Base-by-base conservation (phyloP, 2,113 vertebrate genomes). In the Bufo bufo region DNA sequence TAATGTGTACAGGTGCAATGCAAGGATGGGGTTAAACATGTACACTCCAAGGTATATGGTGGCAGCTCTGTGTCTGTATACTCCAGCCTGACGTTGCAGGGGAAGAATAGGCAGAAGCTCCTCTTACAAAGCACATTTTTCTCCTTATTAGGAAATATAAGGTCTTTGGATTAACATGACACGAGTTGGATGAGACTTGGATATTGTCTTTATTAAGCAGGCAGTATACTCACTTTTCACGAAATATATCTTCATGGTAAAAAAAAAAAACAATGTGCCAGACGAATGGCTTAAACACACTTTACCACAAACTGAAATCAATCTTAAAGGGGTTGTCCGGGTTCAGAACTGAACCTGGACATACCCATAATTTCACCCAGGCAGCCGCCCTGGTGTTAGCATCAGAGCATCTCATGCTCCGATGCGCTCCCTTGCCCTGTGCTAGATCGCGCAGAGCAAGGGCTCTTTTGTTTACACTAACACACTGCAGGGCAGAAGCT, bases 91-190 rank as follows among this genome's bases (percentile, higher is more conserved):
- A 78, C 19, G 17, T 61, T 84, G 72, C 82, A 84, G 81, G 87
- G 87, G 80, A 78, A 61, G 87, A 88, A 78, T 65, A 69, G 87
- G 47, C 81, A 89, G 80, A 83, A 77, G 80, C 80, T 33, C 58
- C 71, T 52, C 23, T 84, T 66, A 63, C 45, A 47, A 83, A 69
- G 59, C 82, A 84, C 71, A 84, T 89, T 84, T 84, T 84, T 84
- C 61, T 78, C 87, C 87, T 77, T 89, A 82, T 89, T 89, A 63
- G 87, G 87, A 89, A 89, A 61, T 89, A 71, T 89, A 56, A 61
- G 20, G 33, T 14, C 80, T 78, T 84, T 65, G 78, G 87, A 89
- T 89, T 89, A 89, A 89, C 84, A 84, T 56, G 72, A 89, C 72
- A 89, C 52, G 74, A 75, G 17, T 56, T 78, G 87, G 72, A 84